Base-by-base conservation (phyloP, 92 coral and sea anemone species). In the Porites lobata region DNA sequence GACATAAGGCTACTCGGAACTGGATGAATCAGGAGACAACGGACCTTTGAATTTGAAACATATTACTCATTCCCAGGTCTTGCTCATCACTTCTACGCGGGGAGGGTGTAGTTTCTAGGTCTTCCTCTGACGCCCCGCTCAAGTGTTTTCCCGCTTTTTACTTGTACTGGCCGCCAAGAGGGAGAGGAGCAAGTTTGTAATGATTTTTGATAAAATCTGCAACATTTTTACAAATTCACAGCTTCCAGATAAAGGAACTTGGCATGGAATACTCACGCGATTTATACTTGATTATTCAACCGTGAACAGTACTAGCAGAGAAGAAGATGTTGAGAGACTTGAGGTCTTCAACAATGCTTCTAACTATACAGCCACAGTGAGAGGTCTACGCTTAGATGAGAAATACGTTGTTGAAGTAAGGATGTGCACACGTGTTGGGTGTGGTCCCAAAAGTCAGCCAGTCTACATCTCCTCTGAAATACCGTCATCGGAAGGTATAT, bases 341-440 rank as follows among this genome's bases (percentile, higher is more conserved):
- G 17, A 58, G 52, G 87, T 84, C 65, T 52, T 65, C 4, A 63
- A 65, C 74, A 73, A 64, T 65, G 80, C 64, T 11, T 84, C 87
- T 22, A 84, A 58, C 59, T 61, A 59, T n/a, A 84, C 80, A 3
- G 80, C 52, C 74, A 73, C 38, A 22, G 13, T 84, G 74, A 63
- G 54, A 1, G 15, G 62, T 52, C 24, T 84, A 75, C 19, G 10
- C n/a, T 24, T 19, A 17, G n/a, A 83, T 13, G 72, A 62, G 70
- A 14, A 22, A 11, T 84, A 84, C 56, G 74, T 22, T 9, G 80
- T 84, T 18, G 58, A 4, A 52, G 78, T 53, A n/a, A 12, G n/a
- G 6, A 63, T 84, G 80, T 84, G 87, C 24, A 84, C 87, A 13
- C 72, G 79, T 24, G 75, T 50, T 20, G 87, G 87, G 80, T 84